A percentile compares a stretch with the other conserved stretches of the same genome.
phyloP scores from a whole-genome alignment of 2,888 invertebrate species.

The Eupithecia subfuscata region DNA sequence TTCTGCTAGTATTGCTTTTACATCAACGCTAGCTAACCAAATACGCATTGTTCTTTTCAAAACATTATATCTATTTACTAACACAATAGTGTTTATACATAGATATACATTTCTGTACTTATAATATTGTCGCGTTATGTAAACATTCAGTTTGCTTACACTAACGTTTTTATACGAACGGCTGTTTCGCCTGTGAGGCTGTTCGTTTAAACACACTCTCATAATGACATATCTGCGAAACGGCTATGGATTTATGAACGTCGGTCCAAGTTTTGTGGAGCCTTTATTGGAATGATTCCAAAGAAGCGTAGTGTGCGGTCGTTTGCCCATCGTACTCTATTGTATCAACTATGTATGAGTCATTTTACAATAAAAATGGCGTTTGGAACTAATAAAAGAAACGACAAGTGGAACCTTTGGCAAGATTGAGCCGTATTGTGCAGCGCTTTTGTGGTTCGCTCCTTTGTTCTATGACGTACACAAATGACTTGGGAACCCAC shows the following conservation, averaged over 20 bases:
- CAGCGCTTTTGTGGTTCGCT: slow-evolving; percentile 36
- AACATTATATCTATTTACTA: slow-evolving; percentile 69
- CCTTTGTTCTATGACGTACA: slow-evolving; percentile 38
- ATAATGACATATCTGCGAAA: neutral
- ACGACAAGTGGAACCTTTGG: slow-evolving; percentile 35
- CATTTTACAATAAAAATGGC: slow-evolving; percentile 39
- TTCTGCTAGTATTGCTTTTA: slow-evolving; percentile 20
- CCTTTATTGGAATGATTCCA: slow-evolving; percentile 66
- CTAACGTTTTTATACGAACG: slow-evolving; percentile 39
- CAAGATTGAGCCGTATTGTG: slow-evolving; percentile 27
- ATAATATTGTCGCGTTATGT: slow-evolving; percentile 45
- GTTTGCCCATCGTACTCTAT: slow-evolving; percentile 52
- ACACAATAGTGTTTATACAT: slow-evolving; percentile 57
- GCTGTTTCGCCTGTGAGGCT: slow-evolving; percentile 36
- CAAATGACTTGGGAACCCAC: slow-evolving; percentile 19
- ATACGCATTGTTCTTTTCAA: slow-evolving; percentile 66
- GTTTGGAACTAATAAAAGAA: slow-evolving; percentile 37
- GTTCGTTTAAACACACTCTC: slow-evolving; percentile 14
- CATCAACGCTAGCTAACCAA: slow-evolving; percentile 35
- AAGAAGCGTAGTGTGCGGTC: slow-evolving; percentile 65
- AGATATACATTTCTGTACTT: slow-evolving; percentile 49
- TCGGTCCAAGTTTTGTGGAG: slow-evolving; percentile 39
- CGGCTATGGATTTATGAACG: neutral
- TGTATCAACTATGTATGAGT: slow-evolving; percentile 44
- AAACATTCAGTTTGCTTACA: slow-evolving; percentile 54